These are phyloP conservation scores for Jordanella pulchra DNA, from an alignment of 2,797 vertebrate genomes.

Conservation along the genomic window DNA sequence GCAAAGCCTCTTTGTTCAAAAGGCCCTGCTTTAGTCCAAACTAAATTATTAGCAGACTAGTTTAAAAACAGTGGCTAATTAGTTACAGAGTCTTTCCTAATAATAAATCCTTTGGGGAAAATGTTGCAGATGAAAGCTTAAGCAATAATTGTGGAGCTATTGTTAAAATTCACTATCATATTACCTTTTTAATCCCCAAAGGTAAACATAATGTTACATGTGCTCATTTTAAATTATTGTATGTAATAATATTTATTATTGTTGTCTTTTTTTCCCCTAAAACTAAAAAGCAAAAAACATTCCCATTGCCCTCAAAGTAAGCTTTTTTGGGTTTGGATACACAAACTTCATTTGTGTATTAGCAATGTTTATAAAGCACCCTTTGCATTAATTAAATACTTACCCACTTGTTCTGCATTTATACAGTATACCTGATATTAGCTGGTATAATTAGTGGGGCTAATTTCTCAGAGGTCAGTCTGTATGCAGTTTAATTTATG, in stretches of 20 bases:
- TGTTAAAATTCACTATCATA: not conserved
- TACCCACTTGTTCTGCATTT: not conserved
- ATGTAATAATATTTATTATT: not conserved
- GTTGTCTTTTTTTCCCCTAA: too few relatives aligned
- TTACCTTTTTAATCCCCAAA: not conserved
- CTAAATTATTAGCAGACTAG: not conserved
- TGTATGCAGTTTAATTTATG: too few relatives aligned
- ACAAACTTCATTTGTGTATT: too few relatives aligned
- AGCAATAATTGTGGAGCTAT: not conserved
- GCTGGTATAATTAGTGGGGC: not conserved
- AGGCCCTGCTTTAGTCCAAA: not conserved
- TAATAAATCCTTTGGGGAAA: not conserved
- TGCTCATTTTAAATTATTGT: not conserved
- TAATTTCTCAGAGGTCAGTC: not conserved
- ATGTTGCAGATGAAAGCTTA: not conserved
- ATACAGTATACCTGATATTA: not conserved
- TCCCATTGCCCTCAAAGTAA: too few relatives aligned
- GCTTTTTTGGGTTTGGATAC: too few relatives aligned
- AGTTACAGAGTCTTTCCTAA: not conserved
- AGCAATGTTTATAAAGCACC: too few relatives aligned
- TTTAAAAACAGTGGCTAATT: not conserved
- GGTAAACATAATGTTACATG: not conserved
- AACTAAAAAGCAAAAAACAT: too few relatives aligned
- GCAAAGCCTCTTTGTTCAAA: not conserved
- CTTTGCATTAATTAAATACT: too few relatives aligned